These are phyloP conservation scores for Tinea pellionella DNA, from an alignment of 2,888 invertebrate species.

Conservation along the genomic window DNA sequence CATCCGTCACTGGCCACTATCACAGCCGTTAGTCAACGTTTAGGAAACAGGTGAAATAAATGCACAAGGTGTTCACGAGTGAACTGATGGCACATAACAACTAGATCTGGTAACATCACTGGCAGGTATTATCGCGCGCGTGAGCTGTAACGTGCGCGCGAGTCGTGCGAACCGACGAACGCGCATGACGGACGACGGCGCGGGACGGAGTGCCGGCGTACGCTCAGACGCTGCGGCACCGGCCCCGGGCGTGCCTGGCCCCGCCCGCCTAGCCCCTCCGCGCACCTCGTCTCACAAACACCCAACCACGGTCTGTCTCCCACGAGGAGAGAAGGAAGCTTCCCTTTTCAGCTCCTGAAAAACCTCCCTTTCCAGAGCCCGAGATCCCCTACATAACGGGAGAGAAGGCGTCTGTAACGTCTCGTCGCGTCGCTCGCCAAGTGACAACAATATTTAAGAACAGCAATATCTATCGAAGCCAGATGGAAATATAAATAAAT, in stretches of 20 bases:
- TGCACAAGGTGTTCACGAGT: slow-evolving; percentile 51
- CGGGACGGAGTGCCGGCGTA: slow-evolving; percentile 24
- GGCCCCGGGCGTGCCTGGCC: slow-evolving; percentile 26
- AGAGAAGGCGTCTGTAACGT: background rate
- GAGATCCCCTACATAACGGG: background rate
- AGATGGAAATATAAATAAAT: too few relatives aligned
- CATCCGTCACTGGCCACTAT: background rate
- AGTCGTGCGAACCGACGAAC: background rate
- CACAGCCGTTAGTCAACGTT: slow-evolving; percentile 41
- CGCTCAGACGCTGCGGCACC: slow-evolving; percentile 8
- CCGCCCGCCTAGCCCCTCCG: slow-evolving; percentile 24
- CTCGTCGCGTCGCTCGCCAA: too few relatives aligned
- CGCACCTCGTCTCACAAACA: slow-evolving; percentile 24
- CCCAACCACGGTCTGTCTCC: slow-evolving; percentile 20
- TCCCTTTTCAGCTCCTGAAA: slow-evolving; percentile 20
- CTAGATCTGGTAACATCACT: slow-evolving; percentile 56
- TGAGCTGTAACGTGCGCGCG: background rate
- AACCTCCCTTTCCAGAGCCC: background rate
- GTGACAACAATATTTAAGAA: too few relatives aligned
- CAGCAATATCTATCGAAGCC: too few relatives aligned
- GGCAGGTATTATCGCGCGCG: slow-evolving; percentile 19
- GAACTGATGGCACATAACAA: slow-evolving; percentile 50
- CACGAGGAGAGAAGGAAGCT: slow-evolving; percentile 21
- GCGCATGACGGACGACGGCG: slow-evolving; percentile 25
- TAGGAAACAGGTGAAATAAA: slow-evolving; percentile 53